Percentiles rank a stretch among this genome's conserved stretches.
phyloP scores from a whole-genome alignment of 2,113 vertebrate genomes.

The Campylomormyrus tamandua region DNA sequence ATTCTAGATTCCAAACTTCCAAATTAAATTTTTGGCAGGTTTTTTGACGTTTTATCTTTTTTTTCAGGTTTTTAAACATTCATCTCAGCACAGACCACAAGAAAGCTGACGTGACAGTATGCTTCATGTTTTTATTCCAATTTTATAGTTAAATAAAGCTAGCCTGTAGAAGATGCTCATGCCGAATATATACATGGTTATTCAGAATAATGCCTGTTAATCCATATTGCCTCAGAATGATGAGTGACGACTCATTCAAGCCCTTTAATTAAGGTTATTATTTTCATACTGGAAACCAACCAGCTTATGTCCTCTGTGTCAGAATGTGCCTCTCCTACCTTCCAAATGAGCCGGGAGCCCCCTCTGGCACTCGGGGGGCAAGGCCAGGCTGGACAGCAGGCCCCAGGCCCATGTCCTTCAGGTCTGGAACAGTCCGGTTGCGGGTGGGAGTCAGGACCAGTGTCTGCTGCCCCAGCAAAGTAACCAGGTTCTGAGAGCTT shows the following conservation, averaged over 20 bases:
- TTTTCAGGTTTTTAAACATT: background rate
- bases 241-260: background rate
- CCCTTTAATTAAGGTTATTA: background rate
- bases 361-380: conserved; percentile 53
- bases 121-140: background rate
- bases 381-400: conserved; percentile 58
- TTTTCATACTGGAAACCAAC: background rate
- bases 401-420: conserved; percentile 63
- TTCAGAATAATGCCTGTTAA: background rate
- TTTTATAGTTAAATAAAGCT: background rate
- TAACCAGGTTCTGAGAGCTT: conserved; percentile 84
- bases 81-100: background rate
- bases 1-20: background rate
- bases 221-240: background rate
- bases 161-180: background rate
- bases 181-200: background rate
- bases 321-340: conserved; percentile 47
- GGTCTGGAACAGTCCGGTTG: conserved; percentile 69
- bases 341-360: conserved; percentile 64
- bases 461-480: conserved; percentile 80
- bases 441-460: conserved; percentile 60
- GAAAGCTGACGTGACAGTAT: background rate
- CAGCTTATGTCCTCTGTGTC: background rate
- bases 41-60: background rate
- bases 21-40: background rate